Evolutionary conservation across 2,797 vertebrate species (phyloP).

Genomic region (Hydrolagus colliei): DNA sequence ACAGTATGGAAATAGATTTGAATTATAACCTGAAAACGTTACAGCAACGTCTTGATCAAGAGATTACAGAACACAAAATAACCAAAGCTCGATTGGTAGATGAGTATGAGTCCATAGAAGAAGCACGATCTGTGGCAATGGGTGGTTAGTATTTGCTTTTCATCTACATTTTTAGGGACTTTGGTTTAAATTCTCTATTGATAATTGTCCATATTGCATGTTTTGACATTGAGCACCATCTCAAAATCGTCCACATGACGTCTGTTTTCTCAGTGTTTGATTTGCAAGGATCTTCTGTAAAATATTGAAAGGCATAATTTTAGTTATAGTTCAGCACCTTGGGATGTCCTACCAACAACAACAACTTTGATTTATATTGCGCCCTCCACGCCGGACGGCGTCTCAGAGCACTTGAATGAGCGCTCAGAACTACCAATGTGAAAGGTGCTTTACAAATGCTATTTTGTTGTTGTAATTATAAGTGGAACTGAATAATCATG

Average conservation of each 20-base stretch:
- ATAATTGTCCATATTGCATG: background rate
- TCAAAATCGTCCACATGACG: background rate
- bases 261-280: too few relatives aligned
- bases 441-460: too few relatives aligned
- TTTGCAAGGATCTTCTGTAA: too few relatives aligned
- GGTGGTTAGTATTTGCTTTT: constrained; percentile 67
- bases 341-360: too few relatives aligned
- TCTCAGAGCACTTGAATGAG: too few relatives aligned
- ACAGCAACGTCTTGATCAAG: constrained; percentile 90
- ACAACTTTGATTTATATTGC: too few relatives aligned
- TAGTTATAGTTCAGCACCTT: too few relatives aligned
- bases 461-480: too few relatives aligned
- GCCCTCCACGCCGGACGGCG: too few relatives aligned
- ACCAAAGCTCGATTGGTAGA: constrained; percentile 87
- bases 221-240: background rate
- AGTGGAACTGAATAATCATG: too few relatives aligned
- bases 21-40: constrained; percentile 93
- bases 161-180: background rate
- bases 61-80: constrained; percentile 84
- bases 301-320: too few relatives aligned
- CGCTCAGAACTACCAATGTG: too few relatives aligned
- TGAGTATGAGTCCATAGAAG: constrained; percentile 94
- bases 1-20: constrained; percentile 92
- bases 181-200: background rate
- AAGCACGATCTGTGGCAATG: constrained; percentile 90